Base-by-base conservation (phyloP, 2,113 vertebrate genomes). In the Heterotis niloticus region DNA sequence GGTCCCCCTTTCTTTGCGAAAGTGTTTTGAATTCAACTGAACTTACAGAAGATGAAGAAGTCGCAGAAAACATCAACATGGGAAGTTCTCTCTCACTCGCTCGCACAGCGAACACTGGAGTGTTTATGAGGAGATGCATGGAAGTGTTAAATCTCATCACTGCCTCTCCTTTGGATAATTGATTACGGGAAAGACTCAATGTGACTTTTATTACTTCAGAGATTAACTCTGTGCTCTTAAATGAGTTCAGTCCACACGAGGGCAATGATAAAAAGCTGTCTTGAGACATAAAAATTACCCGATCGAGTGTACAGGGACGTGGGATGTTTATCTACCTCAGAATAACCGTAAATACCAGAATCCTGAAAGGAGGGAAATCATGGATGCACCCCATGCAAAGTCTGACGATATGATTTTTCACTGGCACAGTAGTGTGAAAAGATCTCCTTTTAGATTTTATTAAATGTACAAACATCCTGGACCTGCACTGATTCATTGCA, bases 141-240 rank as follows among this genome's bases (percentile, higher is more conserved):
- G 73, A 44, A 71, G 72, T 52, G 59, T 57, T 78, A 75, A 81
- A 82, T 84, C 81, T 81, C 26, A 12, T 56, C 67, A 71, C 77
- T 76, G 52, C 75, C 60, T 44, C 70, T 17, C 79, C 56, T 82
- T 79, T 81, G 77, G 79, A 66, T 79, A 81, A 82, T 78, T 79
- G 83, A 79, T 78, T 59, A 75, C 69, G 60, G 52, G 79, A 51
- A 67, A 79, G 77, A 75, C 60, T 34, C 56, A 64, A 75, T 74
- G 81, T 78, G 14, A 72, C 20, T 65, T 79, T 81, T 82, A 82
- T 79, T 81, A 79, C 79, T 18, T 68, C 67, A 16, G 60, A 81
- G 75, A 84, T 81, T 81, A 80, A 82, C 75, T 77, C 44, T 26
- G 44, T 54, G 26, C 66, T 78, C 72, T 56, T 64, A 82, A 81